Percentiles rank a stretch among this genome's conserved stretches.
Evolutionary conservation across 2,888 invertebrate genomes (phyloP).

Genomic region (Trissonchulus latispiculum): DNA sequence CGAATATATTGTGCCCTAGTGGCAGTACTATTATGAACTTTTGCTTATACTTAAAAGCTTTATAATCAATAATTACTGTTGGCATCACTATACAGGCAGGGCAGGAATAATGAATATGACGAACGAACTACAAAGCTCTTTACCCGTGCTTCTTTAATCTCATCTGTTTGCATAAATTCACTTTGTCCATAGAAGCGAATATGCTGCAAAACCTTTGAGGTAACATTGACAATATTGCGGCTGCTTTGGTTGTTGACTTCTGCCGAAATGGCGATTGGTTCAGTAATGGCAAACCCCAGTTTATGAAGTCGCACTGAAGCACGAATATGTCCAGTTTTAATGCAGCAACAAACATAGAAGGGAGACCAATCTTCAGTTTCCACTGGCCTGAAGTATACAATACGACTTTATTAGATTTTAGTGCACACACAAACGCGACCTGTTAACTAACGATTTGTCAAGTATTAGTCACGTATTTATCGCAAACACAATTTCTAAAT

Average conservation of each 20-base stretch:
- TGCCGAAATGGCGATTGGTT: background rate
- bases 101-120: no score
- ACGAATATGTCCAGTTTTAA: background rate
- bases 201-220: background rate
- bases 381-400: constrained; percentile 13
- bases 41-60: no score
- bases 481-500: no score
- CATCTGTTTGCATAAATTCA: constrained; percentile 9
- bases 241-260: background rate
- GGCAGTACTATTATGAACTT: no score
- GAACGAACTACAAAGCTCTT: no score
- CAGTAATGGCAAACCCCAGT: background rate
- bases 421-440: no score
- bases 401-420: no score
- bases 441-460: no score
- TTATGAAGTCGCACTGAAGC: constrained; percentile 7
- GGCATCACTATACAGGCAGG: no score
- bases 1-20: no score
- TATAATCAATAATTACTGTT: no score
- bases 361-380: constrained; percentile 1
- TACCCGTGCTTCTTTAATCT: background rate
- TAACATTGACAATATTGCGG: background rate
- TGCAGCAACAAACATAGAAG: constrained; percentile 6
- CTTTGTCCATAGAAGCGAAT: constrained; percentile 9
- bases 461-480: no score